Conservation (phyloP, 2,888 invertebrate genomes). For the Thymelicus sylvestris region DNA sequence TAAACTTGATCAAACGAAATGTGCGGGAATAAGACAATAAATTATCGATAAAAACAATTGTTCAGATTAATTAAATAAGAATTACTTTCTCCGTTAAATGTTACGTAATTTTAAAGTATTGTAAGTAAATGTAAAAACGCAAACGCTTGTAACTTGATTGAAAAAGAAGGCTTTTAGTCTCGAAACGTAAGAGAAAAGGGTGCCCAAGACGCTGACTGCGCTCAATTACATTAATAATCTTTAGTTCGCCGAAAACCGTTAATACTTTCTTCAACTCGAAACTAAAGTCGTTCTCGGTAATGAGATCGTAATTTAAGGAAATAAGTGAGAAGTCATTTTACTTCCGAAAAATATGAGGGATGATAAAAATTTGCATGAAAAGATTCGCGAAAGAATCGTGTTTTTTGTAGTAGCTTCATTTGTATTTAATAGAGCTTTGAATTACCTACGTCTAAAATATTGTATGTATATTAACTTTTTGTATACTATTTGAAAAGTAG, state of each 20-base stretch:
- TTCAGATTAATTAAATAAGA: too few relatives aligned
- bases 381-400: background rate
- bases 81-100: too few relatives aligned
- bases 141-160: slow-evolving; percentile 49
- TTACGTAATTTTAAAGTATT: background rate
- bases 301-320: background rate
- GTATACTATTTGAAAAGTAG: too few relatives aligned
- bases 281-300: slow-evolving; percentile 20
- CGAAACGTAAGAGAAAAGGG: slow-evolving; percentile 75
- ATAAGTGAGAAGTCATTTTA: background rate
- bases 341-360: background rate
- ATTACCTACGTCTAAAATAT: too few relatives aligned
- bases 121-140: slow-evolving; percentile 41
- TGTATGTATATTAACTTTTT: too few relatives aligned
- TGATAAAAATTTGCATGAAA: background rate
- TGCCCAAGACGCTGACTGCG: slow-evolving; percentile 69
- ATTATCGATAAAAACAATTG: too few relatives aligned
- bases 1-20: too few relatives aligned
- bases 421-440: too few relatives aligned
- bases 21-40: too few relatives aligned
- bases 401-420: too few relatives aligned
- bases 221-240: slow-evolving; percentile 74
- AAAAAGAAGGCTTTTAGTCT: slow-evolving; percentile 71
- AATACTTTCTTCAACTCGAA: slow-evolving; percentile 46
- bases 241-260: slow-evolving; percentile 61